Percentiles rank a stretch among this genome's conserved stretches.
Evolutionary conservation across 2,113 vertebrate species (phyloP).

Genomic region (Rhinolophus ferrumequinum): DNA sequence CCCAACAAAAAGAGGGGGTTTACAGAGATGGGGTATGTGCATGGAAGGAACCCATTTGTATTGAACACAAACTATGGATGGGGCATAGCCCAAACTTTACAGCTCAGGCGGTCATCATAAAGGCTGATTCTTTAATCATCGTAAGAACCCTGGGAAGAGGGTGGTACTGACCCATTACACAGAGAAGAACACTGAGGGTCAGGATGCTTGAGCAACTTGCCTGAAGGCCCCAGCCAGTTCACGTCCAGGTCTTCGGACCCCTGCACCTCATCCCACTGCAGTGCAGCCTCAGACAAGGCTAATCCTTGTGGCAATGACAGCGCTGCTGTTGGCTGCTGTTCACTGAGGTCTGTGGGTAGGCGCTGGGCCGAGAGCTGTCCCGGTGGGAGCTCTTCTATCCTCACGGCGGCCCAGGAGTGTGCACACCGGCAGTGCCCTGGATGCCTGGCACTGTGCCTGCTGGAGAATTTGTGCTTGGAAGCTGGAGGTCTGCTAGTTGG

Average conservation of each 20-base stretch:
- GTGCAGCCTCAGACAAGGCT: accelerated
- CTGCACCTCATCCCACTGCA: accelerated
- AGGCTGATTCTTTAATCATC: background rate
- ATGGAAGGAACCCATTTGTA: background rate
- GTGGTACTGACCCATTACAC: background rate
- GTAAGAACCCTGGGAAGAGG: background rate
- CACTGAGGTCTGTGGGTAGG: background rate
- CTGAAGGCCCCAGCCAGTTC: background rate
- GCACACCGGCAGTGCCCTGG: accelerated
- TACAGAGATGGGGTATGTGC: accelerated
- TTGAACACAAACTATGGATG: background rate
- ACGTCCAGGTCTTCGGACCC: accelerated
- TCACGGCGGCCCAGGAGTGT: accelerated
- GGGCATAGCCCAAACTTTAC: background rate
- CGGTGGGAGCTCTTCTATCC: background rate
- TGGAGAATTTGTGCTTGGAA: accelerated
- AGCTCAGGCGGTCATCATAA: background rate
- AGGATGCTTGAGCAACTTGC: no score
- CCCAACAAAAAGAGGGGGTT: background rate
- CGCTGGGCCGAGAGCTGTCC: accelerated
- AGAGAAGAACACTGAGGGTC: background rate
- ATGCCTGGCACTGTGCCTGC: background rate
- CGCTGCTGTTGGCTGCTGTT: accelerated
- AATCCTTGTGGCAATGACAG: accelerated
- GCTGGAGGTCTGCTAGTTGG: background rate